Conservation (phyloP, 2,113 vertebrate genomes). For the Muntiacus reevesi region DNA sequence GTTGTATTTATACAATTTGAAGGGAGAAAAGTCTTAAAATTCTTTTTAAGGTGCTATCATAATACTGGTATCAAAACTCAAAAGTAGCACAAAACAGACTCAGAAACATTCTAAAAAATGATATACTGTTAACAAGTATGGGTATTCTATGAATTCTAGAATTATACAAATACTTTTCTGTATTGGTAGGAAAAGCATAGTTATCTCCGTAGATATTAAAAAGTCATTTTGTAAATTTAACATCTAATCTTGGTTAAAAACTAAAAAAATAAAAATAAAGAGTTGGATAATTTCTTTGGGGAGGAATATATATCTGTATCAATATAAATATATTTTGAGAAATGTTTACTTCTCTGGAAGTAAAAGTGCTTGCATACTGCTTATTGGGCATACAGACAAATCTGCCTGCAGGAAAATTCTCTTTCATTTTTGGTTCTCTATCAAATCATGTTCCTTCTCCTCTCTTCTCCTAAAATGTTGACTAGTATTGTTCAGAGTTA, state of each 20-base stretch:
- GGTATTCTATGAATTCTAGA: constrained; percentile 9
- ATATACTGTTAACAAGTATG: background rate
- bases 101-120: background rate
- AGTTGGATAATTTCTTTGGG: background rate
- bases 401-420: background rate
- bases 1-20: background rate
- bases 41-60: background rate
- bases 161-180: background rate
- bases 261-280: background rate
- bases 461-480: background rate
- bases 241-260: background rate
- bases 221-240: background rate
- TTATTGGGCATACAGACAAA: background rate
- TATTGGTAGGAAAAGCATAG: background rate
- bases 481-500: background rate
- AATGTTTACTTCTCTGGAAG: background rate
- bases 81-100: background rate
- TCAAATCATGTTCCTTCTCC: background rate
- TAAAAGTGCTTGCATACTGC: background rate
- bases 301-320: background rate
- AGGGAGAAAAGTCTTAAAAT: background rate
- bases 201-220: background rate
- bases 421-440: background rate
- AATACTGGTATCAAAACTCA: background rate
- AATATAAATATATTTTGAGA: background rate